These are phyloP conservation scores for Origma solitaria DNA, from an alignment of 2,113 vertebrate genomes.

Conservation along the genomic window DNA sequence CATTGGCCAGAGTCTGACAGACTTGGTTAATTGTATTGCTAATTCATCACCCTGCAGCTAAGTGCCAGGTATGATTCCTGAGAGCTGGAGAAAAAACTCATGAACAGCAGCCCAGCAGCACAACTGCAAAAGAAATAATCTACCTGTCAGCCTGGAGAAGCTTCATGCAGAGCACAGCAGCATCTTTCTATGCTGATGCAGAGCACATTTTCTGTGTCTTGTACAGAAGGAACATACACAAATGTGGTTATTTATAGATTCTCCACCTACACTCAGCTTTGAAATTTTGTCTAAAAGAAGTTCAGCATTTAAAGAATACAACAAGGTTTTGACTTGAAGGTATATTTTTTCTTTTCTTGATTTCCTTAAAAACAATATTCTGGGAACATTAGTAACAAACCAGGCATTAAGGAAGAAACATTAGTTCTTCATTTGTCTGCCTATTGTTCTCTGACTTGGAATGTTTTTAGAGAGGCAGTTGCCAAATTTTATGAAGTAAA, in stretches of 20 bases:
- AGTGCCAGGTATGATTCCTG: background rate
- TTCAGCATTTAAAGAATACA: background rate
- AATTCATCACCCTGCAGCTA: background rate
- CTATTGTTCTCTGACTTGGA: slow-evolving; percentile 49
- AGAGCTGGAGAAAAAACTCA: background rate
- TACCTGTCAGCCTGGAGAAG: background rate
- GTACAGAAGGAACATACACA: slow-evolving; percentile 25
- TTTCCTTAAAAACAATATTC: slow-evolving; percentile 26
- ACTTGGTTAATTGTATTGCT: background rate
- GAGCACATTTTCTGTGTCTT: slow-evolving; percentile 31
- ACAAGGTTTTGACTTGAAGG: background rate
- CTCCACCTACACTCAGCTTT: slow-evolving; percentile 27
- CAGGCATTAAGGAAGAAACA: slow-evolving; percentile 25
- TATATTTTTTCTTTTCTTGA: background rate
- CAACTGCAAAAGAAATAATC: background rate
- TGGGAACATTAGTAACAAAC: slow-evolving; percentile 14
- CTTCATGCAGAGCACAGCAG: background rate
- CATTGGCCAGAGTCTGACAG: background rate
- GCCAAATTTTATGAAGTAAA: slow-evolving; percentile 44
- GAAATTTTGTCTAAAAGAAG: slow-evolving; percentile 7
- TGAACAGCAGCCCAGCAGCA: background rate
- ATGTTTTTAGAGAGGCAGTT: slow-evolving; percentile 37
- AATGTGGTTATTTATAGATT: slow-evolving; percentile 51
- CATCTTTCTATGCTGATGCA: background rate
- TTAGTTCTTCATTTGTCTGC: slow-evolving; percentile 39